Evolutionary conservation across 1,140 invertebrate genomes (phyloP), one percentile per base, ranked within the genome.

Genomic region (Drosophila athabasca): DNA sequence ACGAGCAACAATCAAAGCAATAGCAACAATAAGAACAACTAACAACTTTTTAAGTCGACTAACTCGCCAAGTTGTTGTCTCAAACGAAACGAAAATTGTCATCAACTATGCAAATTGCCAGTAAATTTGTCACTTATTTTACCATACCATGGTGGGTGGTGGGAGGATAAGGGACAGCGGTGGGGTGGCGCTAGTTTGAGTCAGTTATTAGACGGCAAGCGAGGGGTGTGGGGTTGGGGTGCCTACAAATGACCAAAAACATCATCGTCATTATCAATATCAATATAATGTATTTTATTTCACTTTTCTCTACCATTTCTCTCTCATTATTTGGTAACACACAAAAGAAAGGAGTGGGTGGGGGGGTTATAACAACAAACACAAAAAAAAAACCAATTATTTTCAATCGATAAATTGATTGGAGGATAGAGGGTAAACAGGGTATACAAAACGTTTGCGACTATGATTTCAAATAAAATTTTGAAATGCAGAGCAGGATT

Each of bases 41-140:
- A 61, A 77, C 62, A n/a, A n/a, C n/a, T 79, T 58, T 59, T 74
- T 58, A 62, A 77, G 67, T 84, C 74, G 61, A 48, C 71, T 75
- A 71, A 76, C 61, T 62, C 61, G 58, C 57, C 74, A 78, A 82
- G 50, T 68, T 78, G 50, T 68, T 78, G 61, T 46, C 66, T 39
- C 24, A 53, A 49, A 68, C 52, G 29, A 53, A 49, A 68, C 52
- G 52, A 61, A 83, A 83, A 69, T 70, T 68, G 69, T 77, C 84
- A 89, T 89, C 64, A 89, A 66, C 67, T 71, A 89, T 89, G 82
- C 69, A 90, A 90, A 90, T 90, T 79, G 76, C 62, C 64, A 77
- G 66, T 62, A 90, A 76, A 81, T 90, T 85, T 84, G 80, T 76
- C 78, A 87, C 73, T 69, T 62, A 62, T 54, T 75, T 51, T 45